phyloP scores from a whole-genome alignment of 2,797 vertebrate species.

The Pristis pectinata region DNA sequence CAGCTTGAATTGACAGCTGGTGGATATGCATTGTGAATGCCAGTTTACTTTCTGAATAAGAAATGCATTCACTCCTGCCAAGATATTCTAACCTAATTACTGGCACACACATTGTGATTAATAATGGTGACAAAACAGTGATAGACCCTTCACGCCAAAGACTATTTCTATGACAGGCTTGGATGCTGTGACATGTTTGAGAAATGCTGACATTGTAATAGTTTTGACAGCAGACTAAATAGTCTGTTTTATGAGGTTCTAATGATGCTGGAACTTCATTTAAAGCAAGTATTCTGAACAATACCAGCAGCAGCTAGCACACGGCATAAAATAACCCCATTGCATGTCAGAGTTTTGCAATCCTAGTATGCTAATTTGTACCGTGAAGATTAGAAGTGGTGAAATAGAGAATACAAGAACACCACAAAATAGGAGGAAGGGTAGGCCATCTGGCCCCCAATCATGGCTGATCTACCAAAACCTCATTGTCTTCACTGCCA shows the following conservation, averaged over 20 bases:
- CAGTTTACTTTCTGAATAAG: constrained; percentile 2
- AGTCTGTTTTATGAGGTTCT: neutral
- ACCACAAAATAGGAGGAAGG: no score
- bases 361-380: neutral
- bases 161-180: neutral
- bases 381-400: neutral
- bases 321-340: neutral
- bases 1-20: neutral
- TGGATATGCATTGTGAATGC: neutral
- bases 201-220: neutral
- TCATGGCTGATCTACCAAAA: no score
- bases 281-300: no score
- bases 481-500: no score
- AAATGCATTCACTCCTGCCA: neutral
- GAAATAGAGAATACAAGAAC: neutral
- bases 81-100: constrained; percentile 16
- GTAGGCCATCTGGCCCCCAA: no score
- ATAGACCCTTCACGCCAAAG: constrained; percentile 6
- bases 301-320: neutral
- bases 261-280: neutral
- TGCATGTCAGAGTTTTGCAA: neutral
- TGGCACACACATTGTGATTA: neutral
- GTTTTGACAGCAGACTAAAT: neutral
- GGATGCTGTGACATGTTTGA: neutral
- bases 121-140: constrained; percentile 9